Conservation (phyloP, 2,888 invertebrate genomes). For the Ditula angustiorana region DNA sequence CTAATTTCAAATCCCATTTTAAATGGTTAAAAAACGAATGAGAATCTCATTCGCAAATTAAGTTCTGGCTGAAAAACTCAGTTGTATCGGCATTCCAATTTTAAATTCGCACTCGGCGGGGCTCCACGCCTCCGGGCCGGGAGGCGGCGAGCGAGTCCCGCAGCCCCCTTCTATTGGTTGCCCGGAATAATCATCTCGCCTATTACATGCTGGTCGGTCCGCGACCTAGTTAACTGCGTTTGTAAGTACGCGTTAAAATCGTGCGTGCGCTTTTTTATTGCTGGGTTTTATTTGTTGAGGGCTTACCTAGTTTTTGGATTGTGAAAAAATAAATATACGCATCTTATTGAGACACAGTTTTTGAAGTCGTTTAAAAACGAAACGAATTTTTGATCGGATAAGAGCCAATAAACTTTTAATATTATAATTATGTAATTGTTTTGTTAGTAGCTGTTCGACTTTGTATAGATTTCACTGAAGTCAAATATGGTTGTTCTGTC, state of each 20-base stretch:
- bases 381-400: too few species aligned
- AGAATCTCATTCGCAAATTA: neutral
- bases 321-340: neutral
- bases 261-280: neutral
- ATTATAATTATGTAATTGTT: too few species aligned
- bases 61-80: constrained; percentile 5
- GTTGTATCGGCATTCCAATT: constrained; percentile 25
- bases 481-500: too few species aligned
- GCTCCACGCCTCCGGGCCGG: constrained; percentile 38
- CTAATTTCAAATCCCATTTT: too few species aligned
- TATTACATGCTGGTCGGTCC: constrained; percentile 59
- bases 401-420: too few species aligned
- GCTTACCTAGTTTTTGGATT: neutral
- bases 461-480: too few species aligned
- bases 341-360: too few species aligned
- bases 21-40: neutral
- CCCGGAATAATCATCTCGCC: constrained; percentile 64
- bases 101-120: constrained; percentile 31
- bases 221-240: constrained; percentile 35
- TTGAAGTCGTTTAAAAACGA: too few species aligned
- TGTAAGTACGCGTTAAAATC: constrained; percentile 27
- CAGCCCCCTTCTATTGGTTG: constrained; percentile 72
- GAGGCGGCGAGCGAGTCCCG: constrained; percentile 35
- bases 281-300: neutral
- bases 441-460: too few species aligned